Conservation (phyloP, 2,113 vertebrate genomes). For the Leptobrachium ailaonicum region DNA sequence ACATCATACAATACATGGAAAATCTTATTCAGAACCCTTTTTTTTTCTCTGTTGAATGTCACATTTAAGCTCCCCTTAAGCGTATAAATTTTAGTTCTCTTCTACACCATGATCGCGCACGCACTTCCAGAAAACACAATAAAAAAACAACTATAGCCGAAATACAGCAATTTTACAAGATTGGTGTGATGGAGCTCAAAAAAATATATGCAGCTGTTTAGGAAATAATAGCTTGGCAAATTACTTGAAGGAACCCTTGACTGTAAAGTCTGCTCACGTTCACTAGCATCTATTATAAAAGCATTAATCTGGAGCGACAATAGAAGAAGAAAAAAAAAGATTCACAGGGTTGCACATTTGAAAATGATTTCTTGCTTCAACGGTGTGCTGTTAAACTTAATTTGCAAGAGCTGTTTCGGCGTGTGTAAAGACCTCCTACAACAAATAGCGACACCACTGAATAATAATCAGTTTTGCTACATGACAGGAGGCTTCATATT, state of each 20-base stretch:
- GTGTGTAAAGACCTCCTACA: constrained; percentile 18
- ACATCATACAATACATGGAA: not conserved
- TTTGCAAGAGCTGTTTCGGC: constrained; percentile 14
- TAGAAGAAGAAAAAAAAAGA: constrained; percentile 2
- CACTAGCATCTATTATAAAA: constrained; percentile 26
- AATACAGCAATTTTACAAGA: constrained; percentile 24
- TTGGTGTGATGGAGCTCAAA: not conserved
- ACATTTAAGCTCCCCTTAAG: constrained; percentile 39
- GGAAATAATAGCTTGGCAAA: constrained; percentile 41
- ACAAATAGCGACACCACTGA: not conserved
- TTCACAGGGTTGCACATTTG: constrained; percentile 22
- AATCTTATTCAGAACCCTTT: not conserved
- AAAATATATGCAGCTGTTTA: constrained; percentile 34
- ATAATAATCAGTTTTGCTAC: too few relatives aligned
- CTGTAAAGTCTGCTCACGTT: constrained; percentile 35
- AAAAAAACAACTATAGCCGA: constrained; percentile 29
- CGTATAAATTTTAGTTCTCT: constrained; percentile 30
- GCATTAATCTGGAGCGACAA: constrained; percentile 30
- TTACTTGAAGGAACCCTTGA: constrained; percentile 35
- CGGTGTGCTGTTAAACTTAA: constrained; percentile 17
- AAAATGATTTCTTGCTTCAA: constrained; percentile 40
- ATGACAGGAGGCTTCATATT: too few relatives aligned
- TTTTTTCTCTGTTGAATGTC: constrained; percentile 24
- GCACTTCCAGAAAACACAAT: constrained; percentile 10
- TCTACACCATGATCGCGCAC: not conserved